Evolutionary conservation across 2,888 invertebrate genomes (phyloP), one percentile per base, ranked within the genome.

Genomic region (Crioceris asparagi): DNA sequence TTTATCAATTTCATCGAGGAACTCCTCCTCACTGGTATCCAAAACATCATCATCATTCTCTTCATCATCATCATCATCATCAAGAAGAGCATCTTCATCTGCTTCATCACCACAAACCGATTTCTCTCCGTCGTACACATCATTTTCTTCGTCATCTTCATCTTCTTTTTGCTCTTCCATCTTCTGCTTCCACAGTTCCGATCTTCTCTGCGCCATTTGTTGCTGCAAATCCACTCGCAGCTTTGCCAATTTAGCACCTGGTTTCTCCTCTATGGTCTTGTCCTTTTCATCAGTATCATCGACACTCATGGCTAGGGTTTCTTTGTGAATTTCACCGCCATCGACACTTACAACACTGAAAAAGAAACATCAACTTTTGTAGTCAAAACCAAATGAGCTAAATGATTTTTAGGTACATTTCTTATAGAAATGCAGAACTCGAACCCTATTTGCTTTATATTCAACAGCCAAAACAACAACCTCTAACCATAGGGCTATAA

Each of bases 181-280:
- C 33, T 76, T 74, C 50, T 78, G 74, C 37, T 74, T 69, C 75
- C 86, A 75, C 48, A 83, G 78, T 40, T 79, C 69, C 25, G 77
- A 73, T 33, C 85, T 68, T 51, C 77, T 79, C 44, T 74, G 70
- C 2, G 75, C 75, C 54, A 91, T 88, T 61, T 80, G 69, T 10
- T 72, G 67, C 52, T 80, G 74, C 2, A 91, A 66, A 43, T 79
- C 76, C 41, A 77, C 73, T 55, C 79, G 80, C 35, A 91, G 64
- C 49, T 74, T 76, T n/a, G 71, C 59, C 45, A 82, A 71, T 49
- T 77, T 79, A 2, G 75, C 75, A 0, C 90, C 86, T 27, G 85
- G 82, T 56, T 77, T 73, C 19, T 66, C 66, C 23, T 66, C 66
- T 11, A 68, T 59, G 32, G 47, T 51, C 39, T 40, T 53, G 36